phyloP scores from a whole-genome alignment of 2,888 invertebrate genomes.

The Lymantria monacha region DNA sequence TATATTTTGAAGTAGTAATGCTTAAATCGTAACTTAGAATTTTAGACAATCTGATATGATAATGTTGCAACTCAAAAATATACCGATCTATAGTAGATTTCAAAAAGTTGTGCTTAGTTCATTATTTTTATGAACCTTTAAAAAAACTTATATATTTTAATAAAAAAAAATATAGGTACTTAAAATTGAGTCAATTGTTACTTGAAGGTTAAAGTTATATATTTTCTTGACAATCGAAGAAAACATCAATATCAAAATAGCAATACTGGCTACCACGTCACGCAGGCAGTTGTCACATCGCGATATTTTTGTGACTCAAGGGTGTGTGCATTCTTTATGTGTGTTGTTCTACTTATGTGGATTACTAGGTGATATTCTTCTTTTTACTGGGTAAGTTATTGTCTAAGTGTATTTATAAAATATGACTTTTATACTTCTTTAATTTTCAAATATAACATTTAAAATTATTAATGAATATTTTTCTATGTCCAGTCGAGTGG shows the following conservation, averaged over 20 bases:
- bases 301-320: constrained; percentile 81
- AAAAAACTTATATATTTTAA: no score
- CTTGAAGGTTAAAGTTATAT: no score
- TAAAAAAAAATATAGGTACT: no score
- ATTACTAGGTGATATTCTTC: constrained; percentile 80
- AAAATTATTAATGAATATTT: constrained; percentile 42
- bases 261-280: constrained; percentile 78
- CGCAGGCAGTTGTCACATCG: constrained; percentile 79
- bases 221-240: no score
- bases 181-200: no score
- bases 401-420: constrained; percentile 10
- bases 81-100: no score
- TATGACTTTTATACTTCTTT: constrained; percentile 13
- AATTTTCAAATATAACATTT: constrained; percentile 14
- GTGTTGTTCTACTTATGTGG: constrained; percentile 83
- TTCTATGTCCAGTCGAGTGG: constrained; percentile 49
- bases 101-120: no score
- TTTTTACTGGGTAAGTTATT: constrained; percentile 70
- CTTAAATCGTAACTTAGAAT: no score
- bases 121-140: no score
- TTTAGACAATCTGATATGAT: no score
- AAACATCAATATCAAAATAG: constrained; percentile 24
- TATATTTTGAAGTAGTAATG: no score
- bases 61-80: no score
- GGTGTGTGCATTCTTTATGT: constrained; percentile 82